Percentiles rank a stretch among this genome's conserved stretches.
phyloP scores from a whole-genome alignment of 2,888 invertebrate species.

The Tetropium fuscum region DNA sequence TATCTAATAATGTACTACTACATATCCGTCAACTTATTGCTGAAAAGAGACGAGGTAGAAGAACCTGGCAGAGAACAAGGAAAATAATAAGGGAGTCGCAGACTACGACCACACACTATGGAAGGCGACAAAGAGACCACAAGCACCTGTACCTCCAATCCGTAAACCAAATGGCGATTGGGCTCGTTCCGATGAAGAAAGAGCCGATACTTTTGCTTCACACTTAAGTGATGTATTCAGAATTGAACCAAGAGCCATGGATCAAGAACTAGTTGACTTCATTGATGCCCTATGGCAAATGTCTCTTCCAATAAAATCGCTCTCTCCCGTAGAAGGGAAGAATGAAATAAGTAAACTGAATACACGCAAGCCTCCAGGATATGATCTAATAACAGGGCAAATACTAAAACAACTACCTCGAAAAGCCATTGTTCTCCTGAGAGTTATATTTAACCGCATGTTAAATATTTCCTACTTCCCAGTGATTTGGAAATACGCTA shows the following conservation, averaged over 20 bases:
- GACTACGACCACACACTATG: not conserved
- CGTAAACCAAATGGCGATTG: not conserved
- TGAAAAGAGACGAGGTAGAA: not conserved
- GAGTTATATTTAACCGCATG: not conserved
- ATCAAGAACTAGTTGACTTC: not conserved
- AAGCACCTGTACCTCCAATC: not conserved
- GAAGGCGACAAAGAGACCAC: not conserved
- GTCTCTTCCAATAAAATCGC: not conserved
- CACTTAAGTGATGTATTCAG: not conserved
- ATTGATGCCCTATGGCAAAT: not conserved
- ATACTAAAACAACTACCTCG: too few species aligned
- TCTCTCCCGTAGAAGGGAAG: not conserved
- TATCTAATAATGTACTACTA: not conserved
- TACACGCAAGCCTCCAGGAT: not conserved
- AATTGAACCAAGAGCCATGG: not conserved
- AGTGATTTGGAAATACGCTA: not conserved
- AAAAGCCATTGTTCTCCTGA: not conserved
- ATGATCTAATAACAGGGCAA: too few species aligned
- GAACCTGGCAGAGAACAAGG: not conserved
- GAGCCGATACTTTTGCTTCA: not conserved
- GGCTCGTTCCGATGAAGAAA: not conserved
- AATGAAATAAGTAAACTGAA: conserved; percentile 3
- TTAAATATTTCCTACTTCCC: not conserved
- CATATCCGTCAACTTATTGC: not conserved
- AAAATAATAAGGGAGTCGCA: too few species aligned